A percentile compares a stretch with the other conserved stretches of the same genome.
phyloP scores from a whole-genome alignment of 1,140 invertebrate species.

The Cyrtorhinus lividipennis region DNA sequence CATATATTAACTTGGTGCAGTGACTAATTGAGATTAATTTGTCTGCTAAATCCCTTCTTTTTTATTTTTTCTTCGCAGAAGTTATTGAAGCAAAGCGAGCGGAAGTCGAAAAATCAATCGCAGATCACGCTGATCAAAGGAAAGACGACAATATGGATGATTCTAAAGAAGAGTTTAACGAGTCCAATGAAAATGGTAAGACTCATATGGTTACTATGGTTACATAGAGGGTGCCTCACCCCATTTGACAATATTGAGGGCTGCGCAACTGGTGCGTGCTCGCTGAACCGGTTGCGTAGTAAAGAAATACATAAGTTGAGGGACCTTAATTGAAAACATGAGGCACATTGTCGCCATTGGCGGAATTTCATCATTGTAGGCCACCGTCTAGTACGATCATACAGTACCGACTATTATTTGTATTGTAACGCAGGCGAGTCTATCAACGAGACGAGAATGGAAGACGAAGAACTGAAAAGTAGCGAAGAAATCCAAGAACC shows the following conservation, averaged over 20 bases:
- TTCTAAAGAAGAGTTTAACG: conserved; percentile 5
- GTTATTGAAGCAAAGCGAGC: conserved; percentile 36
- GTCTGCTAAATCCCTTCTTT: no score
- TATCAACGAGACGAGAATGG: background rate
- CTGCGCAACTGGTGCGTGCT: no score
- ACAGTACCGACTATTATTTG: background rate
- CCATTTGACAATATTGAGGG: no score
- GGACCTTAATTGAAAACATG: background rate
- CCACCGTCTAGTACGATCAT: background rate
- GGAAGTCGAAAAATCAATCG: conserved; percentile 34
- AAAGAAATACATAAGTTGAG: background rate
- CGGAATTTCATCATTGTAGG: background rate
- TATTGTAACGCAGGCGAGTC: no score
- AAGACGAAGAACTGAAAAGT: background rate
- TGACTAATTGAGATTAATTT: conserved; percentile 13
- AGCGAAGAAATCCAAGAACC: background rate
- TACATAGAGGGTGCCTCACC: no score
- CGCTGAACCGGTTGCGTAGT: no score
- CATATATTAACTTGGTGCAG: background rate
- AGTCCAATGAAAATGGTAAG: background rate
- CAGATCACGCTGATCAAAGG: conserved; percentile 21
- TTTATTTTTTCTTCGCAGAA: conserved; percentile 25
- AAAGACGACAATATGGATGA: conserved; percentile 18
- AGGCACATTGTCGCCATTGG: background rate
- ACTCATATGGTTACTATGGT: no score